These are phyloP conservation scores for Epinephelus coioides DNA, from an alignment of 2,797 vertebrate genomes.

Conservation along the genomic window DNA sequence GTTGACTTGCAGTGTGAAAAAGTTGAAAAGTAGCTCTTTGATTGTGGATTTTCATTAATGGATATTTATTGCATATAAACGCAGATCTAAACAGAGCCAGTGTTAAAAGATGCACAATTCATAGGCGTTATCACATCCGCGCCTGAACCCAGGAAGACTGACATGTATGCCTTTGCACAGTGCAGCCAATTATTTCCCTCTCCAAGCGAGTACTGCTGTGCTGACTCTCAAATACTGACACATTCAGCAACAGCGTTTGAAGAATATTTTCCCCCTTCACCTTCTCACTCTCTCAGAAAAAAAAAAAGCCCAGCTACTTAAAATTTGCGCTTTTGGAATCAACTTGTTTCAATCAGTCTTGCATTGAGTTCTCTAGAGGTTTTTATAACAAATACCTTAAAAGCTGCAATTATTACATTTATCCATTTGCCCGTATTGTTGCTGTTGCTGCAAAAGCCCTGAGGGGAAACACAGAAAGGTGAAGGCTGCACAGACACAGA, in stretches of 20 bases:
- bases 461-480: constrained; percentile 22
- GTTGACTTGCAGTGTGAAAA: constrained; percentile 9
- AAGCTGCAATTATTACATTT: constrained; percentile 55
- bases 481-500: constrained; percentile 31
- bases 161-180: constrained; percentile 70
- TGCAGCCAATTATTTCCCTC: constrained; percentile 84
- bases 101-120: constrained; percentile 54
- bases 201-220: constrained; percentile 65
- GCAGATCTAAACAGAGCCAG: constrained; percentile 31
- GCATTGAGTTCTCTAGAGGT: constrained; percentile 27
- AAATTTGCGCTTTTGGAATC: constrained; percentile 35
- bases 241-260: constrained; percentile 76
- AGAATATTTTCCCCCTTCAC: constrained; percentile 63
- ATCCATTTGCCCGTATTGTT: constrained; percentile 13
- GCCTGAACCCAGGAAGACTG: constrained; percentile 67
- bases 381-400: constrained; percentile 55
- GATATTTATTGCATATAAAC: constrained; percentile 26
- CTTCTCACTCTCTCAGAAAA: constrained; percentile 41
- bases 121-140: constrained; percentile 58
- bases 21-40: constrained; percentile 25
- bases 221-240: constrained; percentile 81
- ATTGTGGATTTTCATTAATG: constrained; percentile 35
- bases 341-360: constrained; percentile 47
- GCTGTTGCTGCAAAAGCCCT: constrained; percentile 29
- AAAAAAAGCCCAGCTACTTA: constrained; percentile 10